Conservation (phyloP, 2,888 invertebrate species). For the Xestia c-nigrum region DNA sequence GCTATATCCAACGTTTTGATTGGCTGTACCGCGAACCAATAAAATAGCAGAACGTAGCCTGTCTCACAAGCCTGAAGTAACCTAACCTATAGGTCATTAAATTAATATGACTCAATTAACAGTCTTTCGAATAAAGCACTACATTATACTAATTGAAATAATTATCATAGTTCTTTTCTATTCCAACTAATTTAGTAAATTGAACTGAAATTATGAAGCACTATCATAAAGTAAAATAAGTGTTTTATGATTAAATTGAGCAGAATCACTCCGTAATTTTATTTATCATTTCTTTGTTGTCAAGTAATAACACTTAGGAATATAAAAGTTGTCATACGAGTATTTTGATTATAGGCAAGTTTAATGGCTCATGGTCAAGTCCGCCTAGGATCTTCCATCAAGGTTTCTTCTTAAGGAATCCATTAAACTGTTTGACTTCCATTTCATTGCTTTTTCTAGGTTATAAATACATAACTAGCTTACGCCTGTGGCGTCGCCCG, state of each 20-base stretch:
- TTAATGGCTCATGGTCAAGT: constrained; percentile 5
- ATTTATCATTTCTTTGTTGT: constrained; percentile 12
- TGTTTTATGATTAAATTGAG: constrained; percentile 40
- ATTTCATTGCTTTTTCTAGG: constrained; percentile 24
- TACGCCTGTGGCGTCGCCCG: no score
- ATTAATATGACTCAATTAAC: constrained; percentile 27
- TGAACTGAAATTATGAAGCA: constrained; percentile 39
- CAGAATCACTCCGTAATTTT: constrained; percentile 22
- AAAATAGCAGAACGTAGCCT: constrained; percentile 16
- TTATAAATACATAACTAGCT: no score
- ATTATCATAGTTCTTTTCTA: constrained; percentile 47
- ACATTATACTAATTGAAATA: constrained; percentile 44
- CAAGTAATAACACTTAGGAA: constrained; percentile 12
- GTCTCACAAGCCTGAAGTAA: constrained; percentile 7
- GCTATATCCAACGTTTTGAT: constrained; percentile 15
- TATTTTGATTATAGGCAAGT: background rate
- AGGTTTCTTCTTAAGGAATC: constrained; percentile 24
- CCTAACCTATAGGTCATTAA: constrained; percentile 15
- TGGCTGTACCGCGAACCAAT: constrained; percentile 22
- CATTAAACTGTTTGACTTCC: constrained; percentile 37
- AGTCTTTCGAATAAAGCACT: constrained; percentile 24
- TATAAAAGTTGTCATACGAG: constrained; percentile 1
- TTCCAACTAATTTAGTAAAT: constrained; percentile 44
- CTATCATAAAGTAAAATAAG: constrained; percentile 27
- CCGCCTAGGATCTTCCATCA: constrained; percentile 20